Percentiles rank a stretch among this genome's conserved stretches.
These are phyloP conservation scores for Hypocryptadius cinnamomeus DNA, from an alignment of 2,113 vertebrate species.

Conservation along the genomic window DNA sequence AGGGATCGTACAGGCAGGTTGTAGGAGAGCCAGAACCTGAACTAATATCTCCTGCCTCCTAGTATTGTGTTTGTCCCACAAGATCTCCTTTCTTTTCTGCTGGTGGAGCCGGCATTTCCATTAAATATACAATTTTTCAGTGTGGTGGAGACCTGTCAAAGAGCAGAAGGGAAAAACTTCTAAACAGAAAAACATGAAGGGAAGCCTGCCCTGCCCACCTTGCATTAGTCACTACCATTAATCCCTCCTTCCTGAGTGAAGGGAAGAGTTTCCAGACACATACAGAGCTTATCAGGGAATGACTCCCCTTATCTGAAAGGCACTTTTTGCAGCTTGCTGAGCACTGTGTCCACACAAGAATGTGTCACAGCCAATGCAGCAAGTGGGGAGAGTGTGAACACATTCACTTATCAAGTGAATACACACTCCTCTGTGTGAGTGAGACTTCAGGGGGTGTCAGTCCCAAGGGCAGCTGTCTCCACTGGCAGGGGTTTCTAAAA, in stretches of 20 bases:
- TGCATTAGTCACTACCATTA: background rate
- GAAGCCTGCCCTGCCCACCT: background rate
- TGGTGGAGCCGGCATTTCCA: background rate
- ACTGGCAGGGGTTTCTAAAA: background rate
- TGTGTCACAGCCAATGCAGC: background rate
- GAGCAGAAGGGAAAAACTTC: background rate
- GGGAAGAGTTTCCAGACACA: background rate
- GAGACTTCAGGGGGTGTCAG: background rate
- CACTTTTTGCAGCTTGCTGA: background rate
- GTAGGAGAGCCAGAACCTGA: background rate
- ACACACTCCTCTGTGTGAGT: background rate
- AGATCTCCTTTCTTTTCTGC: background rate
- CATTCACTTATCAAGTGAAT: background rate
- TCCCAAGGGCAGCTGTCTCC: background rate
- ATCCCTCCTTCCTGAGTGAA: background rate
- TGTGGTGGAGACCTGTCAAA: background rate
- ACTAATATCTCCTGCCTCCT: background rate
- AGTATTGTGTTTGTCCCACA: background rate
- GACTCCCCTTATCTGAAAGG: background rate
- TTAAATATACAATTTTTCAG: constrained; percentile 1
- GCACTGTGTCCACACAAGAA: background rate
- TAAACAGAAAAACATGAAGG: background rate
- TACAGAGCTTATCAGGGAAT: background rate
- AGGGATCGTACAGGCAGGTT: background rate
- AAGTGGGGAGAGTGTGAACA: background rate